phyloP scores from a whole-genome alignment of 2,888 invertebrate species.

The Cetonia aurata region DNA sequence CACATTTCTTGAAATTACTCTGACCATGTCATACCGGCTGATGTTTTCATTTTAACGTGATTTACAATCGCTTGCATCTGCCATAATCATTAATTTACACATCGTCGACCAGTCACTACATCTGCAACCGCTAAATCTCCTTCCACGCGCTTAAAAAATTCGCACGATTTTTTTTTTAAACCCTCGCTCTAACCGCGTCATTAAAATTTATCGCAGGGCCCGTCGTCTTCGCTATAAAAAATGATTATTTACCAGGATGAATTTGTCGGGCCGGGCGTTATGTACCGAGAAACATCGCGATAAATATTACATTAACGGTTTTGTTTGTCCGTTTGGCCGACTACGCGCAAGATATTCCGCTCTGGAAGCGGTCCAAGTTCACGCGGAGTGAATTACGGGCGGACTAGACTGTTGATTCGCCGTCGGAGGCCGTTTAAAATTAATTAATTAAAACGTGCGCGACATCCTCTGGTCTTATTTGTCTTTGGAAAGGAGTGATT shows the following conservation, averaged over 20 bases:
- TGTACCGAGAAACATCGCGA: slow-evolving; percentile 9
- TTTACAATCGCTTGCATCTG: too few relatives aligned
- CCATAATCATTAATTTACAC: too few relatives aligned
- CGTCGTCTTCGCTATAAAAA: too few relatives aligned
- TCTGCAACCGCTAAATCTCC: too few relatives aligned
- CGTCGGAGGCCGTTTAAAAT: slow-evolving; percentile 24
- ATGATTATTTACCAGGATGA: neutral
- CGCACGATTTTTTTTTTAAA: too few relatives aligned
- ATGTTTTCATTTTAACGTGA: too few relatives aligned
- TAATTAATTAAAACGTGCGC: slow-evolving; percentile 19
- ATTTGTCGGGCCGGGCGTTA: slow-evolving; percentile 11
- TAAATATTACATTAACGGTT: slow-evolving; percentile 9
- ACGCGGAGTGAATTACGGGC: slow-evolving; percentile 11
- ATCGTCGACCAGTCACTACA: too few relatives aligned
- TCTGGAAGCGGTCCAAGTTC: slow-evolving; percentile 34
- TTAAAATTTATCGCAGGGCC: too few relatives aligned
- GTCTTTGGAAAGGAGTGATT: neutral
- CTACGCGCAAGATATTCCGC: slow-evolving; percentile 1
- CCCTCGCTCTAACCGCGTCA: too few relatives aligned
- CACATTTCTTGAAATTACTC: too few relatives aligned
- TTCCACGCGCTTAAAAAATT: too few relatives aligned
- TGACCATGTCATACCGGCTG: too few relatives aligned
- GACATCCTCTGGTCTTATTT: neutral
- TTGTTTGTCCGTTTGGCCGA: slow-evolving; percentile 2
- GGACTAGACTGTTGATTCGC: slow-evolving; percentile 28